Evolutionary conservation across 2,113 vertebrate species (phyloP), one percentile per base, ranked within the genome.

Genomic region (Archilochus colubris): DNA sequence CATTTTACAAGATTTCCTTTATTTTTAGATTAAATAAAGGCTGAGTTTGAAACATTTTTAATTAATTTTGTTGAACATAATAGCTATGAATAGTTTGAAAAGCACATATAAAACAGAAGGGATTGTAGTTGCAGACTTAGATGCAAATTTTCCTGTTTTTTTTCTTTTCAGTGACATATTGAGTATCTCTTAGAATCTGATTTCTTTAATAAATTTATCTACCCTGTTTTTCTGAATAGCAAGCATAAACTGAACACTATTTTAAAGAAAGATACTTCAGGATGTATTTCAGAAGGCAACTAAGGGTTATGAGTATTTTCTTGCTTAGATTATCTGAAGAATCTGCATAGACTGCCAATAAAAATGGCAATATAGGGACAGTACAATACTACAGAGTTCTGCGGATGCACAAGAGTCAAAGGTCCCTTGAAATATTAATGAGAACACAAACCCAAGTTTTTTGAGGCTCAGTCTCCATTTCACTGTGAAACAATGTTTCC

Each of bases 311-410:
- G 67, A 30, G 62, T 79, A 93, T 96, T 97, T 97, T 95, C 91
- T 97, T 96, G 86, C 78, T 89, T 78, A 62, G 88, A 84, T 74
- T 95, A 94, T 94, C 93, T 89, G 82, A 96, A 96, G 82, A 90
- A 98, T 97, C 94, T 96, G 93, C 91, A 96, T 95, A 91, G 22
- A 25, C 87, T 97, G 97, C 97, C 97, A 98, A 97, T 95, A 94
- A 97, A 97, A 97, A 97, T 6, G 77, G 89, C 96, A 97, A 96
- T 97, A 96, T 93, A 97, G 94, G 55, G 77, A 97, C 77, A 97
- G 95, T 94, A 98, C 94, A 98, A 98, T 97, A 93, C 95, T 93
- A 87, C n/a, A 12, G 70, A 84, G 80, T 82, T 94, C 83, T 91
- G 89, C 73, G 82, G 97, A 98, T 97, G 88, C 93, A 95, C n/a